Conservation (phyloP, 64 coral and sea anemone genomes). For the Stichodactyla helianthus region DNA sequence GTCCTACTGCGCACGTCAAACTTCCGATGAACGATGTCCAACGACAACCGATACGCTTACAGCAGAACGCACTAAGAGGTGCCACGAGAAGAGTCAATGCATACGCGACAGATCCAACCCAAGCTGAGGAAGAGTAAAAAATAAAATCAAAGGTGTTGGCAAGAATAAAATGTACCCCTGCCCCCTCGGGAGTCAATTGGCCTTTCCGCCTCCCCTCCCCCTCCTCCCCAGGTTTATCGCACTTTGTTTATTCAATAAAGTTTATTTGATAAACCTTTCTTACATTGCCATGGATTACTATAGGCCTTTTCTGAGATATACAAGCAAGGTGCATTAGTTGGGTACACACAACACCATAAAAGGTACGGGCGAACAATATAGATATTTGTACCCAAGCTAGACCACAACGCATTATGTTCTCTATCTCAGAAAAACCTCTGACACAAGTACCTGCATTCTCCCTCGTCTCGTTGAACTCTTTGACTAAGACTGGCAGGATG, state of each 20-base stretch:
- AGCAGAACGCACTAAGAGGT: slow-evolving; percentile 43
- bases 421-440: background rate
- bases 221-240: too few relatives aligned
- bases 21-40: background rate
- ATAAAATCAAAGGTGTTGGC: background rate
- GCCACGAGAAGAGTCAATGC: slow-evolving; percentile 27
- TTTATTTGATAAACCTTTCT: too few relatives aligned
- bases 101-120: slow-evolving; percentile 45
- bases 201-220: too few relatives aligned
- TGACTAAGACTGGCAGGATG: slow-evolving; percentile 38
- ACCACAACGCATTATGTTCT: too few relatives aligned
- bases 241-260: too few relatives aligned
- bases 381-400: too few relatives aligned
- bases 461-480: slow-evolving; percentile 37
- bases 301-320: too few relatives aligned
- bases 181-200: too few relatives aligned
- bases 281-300: too few relatives aligned
- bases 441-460: slow-evolving; percentile 36
- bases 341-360: too few relatives aligned
- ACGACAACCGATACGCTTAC: slow-evolving; percentile 41
- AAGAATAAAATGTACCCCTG: background rate
- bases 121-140: slow-evolving; percentile 25
- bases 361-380: too few relatives aligned
- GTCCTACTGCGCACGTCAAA: slow-evolving; percentile 21
- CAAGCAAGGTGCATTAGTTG: too few relatives aligned